These are phyloP conservation scores for Macrochelys suwanniensis DNA, from an alignment of 2,797 vertebrate genomes.

Conservation along the genomic window DNA sequence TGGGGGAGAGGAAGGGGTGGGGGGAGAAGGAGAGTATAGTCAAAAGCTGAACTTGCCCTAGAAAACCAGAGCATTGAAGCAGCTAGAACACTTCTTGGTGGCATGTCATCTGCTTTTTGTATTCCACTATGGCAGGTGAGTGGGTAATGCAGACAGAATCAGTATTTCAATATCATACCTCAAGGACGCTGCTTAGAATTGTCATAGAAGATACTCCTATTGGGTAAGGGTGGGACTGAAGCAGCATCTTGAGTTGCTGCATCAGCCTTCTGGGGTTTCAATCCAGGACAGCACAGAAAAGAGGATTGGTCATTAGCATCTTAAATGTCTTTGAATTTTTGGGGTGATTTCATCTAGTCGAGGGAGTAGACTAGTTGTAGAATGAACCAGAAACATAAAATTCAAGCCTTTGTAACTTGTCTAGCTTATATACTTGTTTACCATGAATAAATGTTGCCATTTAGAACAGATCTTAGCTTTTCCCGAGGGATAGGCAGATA, in stretches of 20 bases:
- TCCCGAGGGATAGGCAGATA: not conserved
- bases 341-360: not conserved
- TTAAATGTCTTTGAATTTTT: not conserved
- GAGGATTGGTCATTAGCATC: not conserved
- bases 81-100: not conserved
- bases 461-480: not conserved
- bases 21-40: not conserved
- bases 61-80: constrained; percentile 3
- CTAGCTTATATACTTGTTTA: not conserved
- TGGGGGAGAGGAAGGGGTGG: not conserved
- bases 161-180: accelerated
- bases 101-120: not conserved
- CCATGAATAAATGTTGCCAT: not conserved
- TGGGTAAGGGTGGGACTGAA: not conserved
- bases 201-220: not conserved
- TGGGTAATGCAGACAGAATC: not conserved
- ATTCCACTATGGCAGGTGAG: not conserved
- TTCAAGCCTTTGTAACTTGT: not conserved
- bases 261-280: not conserved
- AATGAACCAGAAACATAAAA: not conserved
- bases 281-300: not conserved
- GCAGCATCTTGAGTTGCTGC: not conserved
- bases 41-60: not conserved
- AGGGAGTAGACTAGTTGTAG: not conserved
- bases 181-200: not conserved